Percentiles rank a stretch among this genome's conserved stretches.
Conservation (phyloP, 2,113 vertebrate genomes). For the Periophthalmodon schlosseri region DNA sequence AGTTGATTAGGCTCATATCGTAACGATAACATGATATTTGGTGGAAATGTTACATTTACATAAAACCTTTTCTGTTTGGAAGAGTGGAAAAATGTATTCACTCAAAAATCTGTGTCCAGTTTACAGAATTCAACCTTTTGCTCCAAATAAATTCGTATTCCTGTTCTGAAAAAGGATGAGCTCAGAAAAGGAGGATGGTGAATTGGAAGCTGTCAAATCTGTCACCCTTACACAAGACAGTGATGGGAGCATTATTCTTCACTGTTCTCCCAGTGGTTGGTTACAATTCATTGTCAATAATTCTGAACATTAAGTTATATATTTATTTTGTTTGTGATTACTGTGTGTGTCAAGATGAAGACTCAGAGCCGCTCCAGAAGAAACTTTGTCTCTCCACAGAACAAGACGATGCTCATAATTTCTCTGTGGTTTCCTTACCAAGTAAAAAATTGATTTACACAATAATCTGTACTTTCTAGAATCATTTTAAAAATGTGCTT, state of each 20-base stretch:
- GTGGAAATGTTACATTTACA: no score
- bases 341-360: slow-evolving; percentile 75
- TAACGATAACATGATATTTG: no score
- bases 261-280: slow-evolving; percentile 87
- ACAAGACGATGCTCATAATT: slow-evolving; percentile 81
- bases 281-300: background rate
- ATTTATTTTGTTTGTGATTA: slow-evolving; percentile 1
- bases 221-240: slow-evolving; percentile 92
- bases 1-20: no score
- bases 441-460: slow-evolving; percentile 75
- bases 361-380: slow-evolving; percentile 85
- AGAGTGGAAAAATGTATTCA: no score
- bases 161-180: slow-evolving; percentile 88
- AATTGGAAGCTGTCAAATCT: slow-evolving; percentile 87
- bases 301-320: background rate
- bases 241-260: slow-evolving; percentile 93
- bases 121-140: no score
- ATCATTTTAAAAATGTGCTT: background rate
- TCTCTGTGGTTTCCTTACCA: slow-evolving; percentile 92
- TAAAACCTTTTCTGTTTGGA: no score
- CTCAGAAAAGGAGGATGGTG: slow-evolving; percentile 84
- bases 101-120: no score
- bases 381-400: slow-evolving; percentile 87
- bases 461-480: background rate
- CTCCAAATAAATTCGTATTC: background rate